These are phyloP conservation scores for Fissipunctia ypsillon DNA, from an alignment of 2,888 invertebrate species.

Conservation along the genomic window DNA sequence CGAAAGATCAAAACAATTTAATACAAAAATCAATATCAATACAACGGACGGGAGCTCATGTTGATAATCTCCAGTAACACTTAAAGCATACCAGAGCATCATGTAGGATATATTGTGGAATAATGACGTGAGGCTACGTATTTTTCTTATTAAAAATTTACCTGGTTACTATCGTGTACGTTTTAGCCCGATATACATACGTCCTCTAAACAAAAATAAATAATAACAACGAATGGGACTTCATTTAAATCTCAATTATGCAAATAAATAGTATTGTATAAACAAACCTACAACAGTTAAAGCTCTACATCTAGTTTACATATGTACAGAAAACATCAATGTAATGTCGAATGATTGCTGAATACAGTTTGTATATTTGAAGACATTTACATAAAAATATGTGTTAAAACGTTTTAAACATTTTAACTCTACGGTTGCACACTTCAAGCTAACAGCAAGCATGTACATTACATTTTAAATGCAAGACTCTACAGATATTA, in stretches of 20 bases:
- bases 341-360: slow-evolving; percentile 69
- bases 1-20: slow-evolving; percentile 27
- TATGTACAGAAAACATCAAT: slow-evolving; percentile 83
- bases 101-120: slow-evolving; percentile 58
- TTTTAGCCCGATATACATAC: slow-evolving; percentile 51
- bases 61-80: slow-evolving; percentile 14
- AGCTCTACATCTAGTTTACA: slow-evolving; percentile 88
- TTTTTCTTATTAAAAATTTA: slow-evolving; percentile 35
- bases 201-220: slow-evolving; percentile 62
- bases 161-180: slow-evolving; percentile 48
- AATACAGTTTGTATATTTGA: slow-evolving; percentile 46
- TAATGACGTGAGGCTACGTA: slow-evolving; percentile 43
- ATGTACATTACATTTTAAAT: slow-evolving; percentile 81
- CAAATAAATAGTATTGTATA: slow-evolving; percentile 77
- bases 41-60: slow-evolving; percentile 36
- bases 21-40: slow-evolving; percentile 36
- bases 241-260: slow-evolving; percentile 65
- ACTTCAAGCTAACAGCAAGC: slow-evolving; percentile 69
- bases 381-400: slow-evolving; percentile 61
- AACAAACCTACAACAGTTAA: slow-evolving; percentile 86
- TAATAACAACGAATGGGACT: slow-evolving; percentile 62
- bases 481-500: slow-evolving; percentile 77
- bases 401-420: slow-evolving; percentile 64
- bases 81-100: slow-evolving; percentile 18
- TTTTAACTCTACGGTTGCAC: slow-evolving; percentile 55